phyloP scores from a whole-genome alignment of 2,888 invertebrate genomes.

The Drosophila subsilvestris region DNA sequence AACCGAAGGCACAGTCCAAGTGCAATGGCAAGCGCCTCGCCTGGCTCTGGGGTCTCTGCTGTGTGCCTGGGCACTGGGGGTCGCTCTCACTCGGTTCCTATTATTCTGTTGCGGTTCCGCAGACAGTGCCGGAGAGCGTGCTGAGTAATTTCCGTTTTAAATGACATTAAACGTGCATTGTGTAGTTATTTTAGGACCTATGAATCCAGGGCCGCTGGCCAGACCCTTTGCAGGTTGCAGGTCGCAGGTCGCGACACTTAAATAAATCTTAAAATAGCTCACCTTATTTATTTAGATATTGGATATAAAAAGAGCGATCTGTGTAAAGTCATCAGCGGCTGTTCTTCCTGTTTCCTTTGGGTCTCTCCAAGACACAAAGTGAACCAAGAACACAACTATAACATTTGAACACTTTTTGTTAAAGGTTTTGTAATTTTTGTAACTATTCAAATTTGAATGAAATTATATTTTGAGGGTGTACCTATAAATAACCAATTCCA shows the following conservation, averaged over 20 bases:
- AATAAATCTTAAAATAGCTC: background rate
- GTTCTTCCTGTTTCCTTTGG: too few species aligned
- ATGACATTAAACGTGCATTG: slow-evolving; percentile 79
- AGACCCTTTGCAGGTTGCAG: background rate
- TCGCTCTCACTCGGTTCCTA: slow-evolving; percentile 21
- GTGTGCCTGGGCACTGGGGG: slow-evolving; percentile 4
- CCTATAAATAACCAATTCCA: background rate
- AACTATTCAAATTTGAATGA: too few species aligned
- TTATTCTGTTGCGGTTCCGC: slow-evolving; percentile 16
- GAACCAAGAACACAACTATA: too few species aligned
- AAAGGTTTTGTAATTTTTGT: too few species aligned
- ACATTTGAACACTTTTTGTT: too few species aligned
- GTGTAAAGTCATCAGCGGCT: too few species aligned
- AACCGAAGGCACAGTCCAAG: slow-evolving; percentile 62
- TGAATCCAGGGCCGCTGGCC: slow-evolving; percentile 10
- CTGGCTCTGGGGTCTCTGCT: background rate
- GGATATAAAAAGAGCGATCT: too few species aligned
- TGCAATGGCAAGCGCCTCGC: slow-evolving; percentile 19
- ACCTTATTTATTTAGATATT: slow-evolving; percentile 2
- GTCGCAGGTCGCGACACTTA: background rate
- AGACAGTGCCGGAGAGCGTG: slow-evolving; percentile 64
- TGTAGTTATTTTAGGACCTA: slow-evolving; percentile 47
- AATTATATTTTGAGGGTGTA: too few species aligned
- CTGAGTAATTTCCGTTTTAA: slow-evolving; percentile 80
- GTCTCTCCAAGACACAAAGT: too few species aligned